Conservation (phyloP, 37 sponge, comb jelly and placozoan species). For the Hexactinellida sp. region DNA sequence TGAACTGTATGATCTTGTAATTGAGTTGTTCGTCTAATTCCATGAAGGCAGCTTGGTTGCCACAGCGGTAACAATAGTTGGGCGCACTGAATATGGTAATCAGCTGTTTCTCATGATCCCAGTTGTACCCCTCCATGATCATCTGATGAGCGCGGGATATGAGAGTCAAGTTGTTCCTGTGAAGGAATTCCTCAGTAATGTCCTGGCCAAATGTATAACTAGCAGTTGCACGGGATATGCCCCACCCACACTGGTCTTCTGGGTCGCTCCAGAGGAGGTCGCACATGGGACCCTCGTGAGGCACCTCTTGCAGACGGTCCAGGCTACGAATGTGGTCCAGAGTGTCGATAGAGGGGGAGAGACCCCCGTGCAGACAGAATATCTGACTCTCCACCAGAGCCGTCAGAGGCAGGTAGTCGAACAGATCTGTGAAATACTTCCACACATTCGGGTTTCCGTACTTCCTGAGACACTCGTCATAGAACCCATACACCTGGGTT, state of each 20-base stretch:
- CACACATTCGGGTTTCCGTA: slow-evolving; percentile 98
- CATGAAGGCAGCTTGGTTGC: slow-evolving; percentile 97
- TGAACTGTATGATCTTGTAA: slow-evolving; percentile 91
- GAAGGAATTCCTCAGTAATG: slow-evolving; percentile 93
- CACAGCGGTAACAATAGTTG: slow-evolving; percentile 99
- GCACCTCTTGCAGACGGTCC: slow-evolving; percentile 92
- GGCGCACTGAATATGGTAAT: slow-evolving; percentile 98
- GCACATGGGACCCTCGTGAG: slow-evolving; percentile 99
- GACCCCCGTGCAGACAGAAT: slow-evolving; percentile 94
- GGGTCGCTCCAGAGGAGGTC: slow-evolving; percentile 97
- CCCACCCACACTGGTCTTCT: slow-evolving; percentile 96
- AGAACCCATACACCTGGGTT: slow-evolving; percentile 99
- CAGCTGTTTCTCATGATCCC: slow-evolving; percentile 86
- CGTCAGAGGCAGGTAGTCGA: slow-evolving; percentile 94
- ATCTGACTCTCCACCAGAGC: slow-evolving; percentile 95
- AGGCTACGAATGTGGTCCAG: slow-evolving; percentile 91
- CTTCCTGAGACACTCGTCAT: slow-evolving; percentile 94
- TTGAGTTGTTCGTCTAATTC: slow-evolving; percentile 93
- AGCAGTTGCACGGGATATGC: slow-evolving; percentile 87
- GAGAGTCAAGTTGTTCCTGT: slow-evolving; percentile 78
- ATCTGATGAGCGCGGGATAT: slow-evolving; percentile 95
- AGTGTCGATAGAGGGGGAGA: slow-evolving; percentile 95
- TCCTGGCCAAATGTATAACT: slow-evolving; percentile 98
- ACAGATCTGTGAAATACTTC: slow-evolving; percentile 98
- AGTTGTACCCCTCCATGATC: slow-evolving; percentile 99